These are phyloP conservation scores for Nothocercus nigrocapillus DNA, from an alignment of 2,113 vertebrate genomes.

Conservation along the genomic window DNA sequence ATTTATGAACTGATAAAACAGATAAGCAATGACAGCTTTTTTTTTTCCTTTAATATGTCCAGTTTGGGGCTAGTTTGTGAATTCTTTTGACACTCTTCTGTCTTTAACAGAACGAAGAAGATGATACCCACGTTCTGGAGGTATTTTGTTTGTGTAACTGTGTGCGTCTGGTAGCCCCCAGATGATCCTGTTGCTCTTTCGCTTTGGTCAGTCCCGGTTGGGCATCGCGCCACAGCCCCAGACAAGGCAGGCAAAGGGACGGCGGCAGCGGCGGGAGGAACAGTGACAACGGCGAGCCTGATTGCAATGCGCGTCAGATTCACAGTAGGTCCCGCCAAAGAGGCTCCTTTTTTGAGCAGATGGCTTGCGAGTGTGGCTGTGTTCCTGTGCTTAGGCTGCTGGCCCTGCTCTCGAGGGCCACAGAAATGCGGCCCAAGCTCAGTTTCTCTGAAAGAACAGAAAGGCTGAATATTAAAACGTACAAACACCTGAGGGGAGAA, in stretches of 20 bases:
- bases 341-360: background rate
- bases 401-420: background rate
- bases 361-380: background rate
- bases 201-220: background rate
- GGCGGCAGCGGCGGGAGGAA: background rate
- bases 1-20: background rate
- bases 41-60: background rate
- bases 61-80: background rate
- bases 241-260: background rate
- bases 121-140: fast-evolving
- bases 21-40: background rate
- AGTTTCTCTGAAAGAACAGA: background rate
- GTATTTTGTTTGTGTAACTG: background rate
- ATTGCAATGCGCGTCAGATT: fast-evolving
- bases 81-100: fast-evolving
- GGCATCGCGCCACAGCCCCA: no score
- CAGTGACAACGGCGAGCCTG: fast-evolving
- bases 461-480: no score
- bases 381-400: background rate
- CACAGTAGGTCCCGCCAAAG: background rate
- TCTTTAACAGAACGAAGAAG: background rate
- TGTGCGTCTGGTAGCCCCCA: fast-evolving
- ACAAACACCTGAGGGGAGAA: no score
- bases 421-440: background rate
- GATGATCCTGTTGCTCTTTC: fast-evolving